Evolutionary conservation across 2,113 vertebrate species (phyloP), one percentile per base, ranked within the genome.

Genomic region (Catagonus wagneri): DNA sequence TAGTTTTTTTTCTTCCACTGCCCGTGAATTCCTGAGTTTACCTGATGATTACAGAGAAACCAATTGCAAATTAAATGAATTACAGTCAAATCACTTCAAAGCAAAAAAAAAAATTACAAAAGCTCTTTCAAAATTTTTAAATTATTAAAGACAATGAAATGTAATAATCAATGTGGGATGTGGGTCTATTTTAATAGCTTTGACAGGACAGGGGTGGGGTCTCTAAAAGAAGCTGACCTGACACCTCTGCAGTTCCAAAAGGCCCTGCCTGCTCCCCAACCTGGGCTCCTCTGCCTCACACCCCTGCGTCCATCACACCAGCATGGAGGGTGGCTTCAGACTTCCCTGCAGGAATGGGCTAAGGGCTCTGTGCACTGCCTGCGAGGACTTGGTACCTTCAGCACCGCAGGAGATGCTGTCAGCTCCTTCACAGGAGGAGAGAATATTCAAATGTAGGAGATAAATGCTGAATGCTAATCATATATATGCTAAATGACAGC

Each of bases 61-160:
- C 83, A 95, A 89, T 7, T 12, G 22, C 68, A 75, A 81, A 85
- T 80, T 76, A 95, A 93, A 83, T 68, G 39, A 88, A 90, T 89
- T 71, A 44, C 5, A 72, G 56, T 72, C 34, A 95, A 54, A 68
- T 36, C 25, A 50, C 90, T 6, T 6, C 44, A 44, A 97, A 83
- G 15, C 23, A 90, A 90, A 89, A 44, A 44, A 44, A 84, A 44
- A 44, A 44, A 84, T 32, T 74, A 58, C 68, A 88, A 85, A 68
- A 72, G 23, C 44, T 34, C 34, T 68, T 76, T n/a, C 39, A 19
- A 78, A 93, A 78, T 23, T 81, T 79, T 61, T 25, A 52, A 32
- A 89, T 29, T 34, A 65, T 60, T 44, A 81, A 84, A 83, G 83
- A 66, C 19, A 54, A 9, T 13, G 63, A 50, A 63, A 32, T 39